Base-by-base conservation (phyloP, 2,797 vertebrate genomes). In the Thunnus albacares region DNA sequence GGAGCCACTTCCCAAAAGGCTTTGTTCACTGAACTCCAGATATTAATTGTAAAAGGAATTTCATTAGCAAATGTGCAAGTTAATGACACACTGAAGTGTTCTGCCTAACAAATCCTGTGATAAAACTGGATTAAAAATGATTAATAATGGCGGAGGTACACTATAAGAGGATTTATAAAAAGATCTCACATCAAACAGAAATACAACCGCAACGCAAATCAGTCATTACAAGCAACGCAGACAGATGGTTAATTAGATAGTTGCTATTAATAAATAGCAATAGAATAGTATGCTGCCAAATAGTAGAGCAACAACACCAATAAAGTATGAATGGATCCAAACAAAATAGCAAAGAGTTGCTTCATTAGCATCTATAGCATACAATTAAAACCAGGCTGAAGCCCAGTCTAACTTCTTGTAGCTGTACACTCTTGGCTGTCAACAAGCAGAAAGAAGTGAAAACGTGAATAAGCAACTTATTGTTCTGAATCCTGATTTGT, bases 401-500 rank as follows among this genome's bases (percentile, higher is more conserved):
- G 53, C 49, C 51, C 64, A 0, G 62, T 47, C n/a, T 8, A 12
- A 63, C 7, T 52, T 18, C 62, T 58, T 45, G 26, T 41, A 51
- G 43, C 11, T 26, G 13, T 6, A 7, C 67, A 3, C 24, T 70
- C 61, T 8, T 8, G 13, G 84, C 53, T 22, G 65, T 49, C 65
- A 22, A 52, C 57, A 38, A 7, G 4, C 45, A 22, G 7, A 20
- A 73, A 82, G 71, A 71, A 71, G 89, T 55, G 71, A 80, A 75
- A 77, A 71, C n/a, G 9, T 65, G 71, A 89, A 79, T 28, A 69
- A 88, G 79, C 26, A 52, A 26, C 18, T 82, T 24, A 30, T 77
- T 61, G 60, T 18, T 49, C 65, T 0, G 69, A 62, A 24, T 59
- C 18, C 45, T 30, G n/a, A 79, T 79, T 81, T 56, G 77, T 81